Evolutionary conservation across 1,140 invertebrate species (phyloP), one percentile per base, ranked within the genome.

Genomic region (Panulirus ornatus): DNA sequence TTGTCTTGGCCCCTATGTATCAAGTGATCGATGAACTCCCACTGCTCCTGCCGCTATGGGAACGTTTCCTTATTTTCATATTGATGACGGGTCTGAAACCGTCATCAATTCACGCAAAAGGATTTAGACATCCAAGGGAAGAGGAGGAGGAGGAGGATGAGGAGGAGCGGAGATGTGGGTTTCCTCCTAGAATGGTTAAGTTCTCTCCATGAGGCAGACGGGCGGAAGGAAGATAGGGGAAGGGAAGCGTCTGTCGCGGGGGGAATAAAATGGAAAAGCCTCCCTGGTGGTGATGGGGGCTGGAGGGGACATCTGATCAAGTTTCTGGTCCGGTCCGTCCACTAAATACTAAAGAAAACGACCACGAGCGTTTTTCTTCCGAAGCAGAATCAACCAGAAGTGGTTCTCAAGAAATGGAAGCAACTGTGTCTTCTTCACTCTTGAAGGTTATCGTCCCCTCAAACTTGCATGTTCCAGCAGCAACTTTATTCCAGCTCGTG

Each of bases 91-190:
- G 14, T 47, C 66, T 14, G 27, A 44, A 44, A 75, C 66, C 3
- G 40, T 85, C 83, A 85, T 85, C 70, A 85, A 85, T 75, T 36
- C 66, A 34, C 44, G 70, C 75, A 75, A 85, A 75, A 51, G 42
- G 42, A 85, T 73, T n/a, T 47, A 85, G 34, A 42, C 51, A 58
- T 81, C 47, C 47, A 58, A 27, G 1, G 3, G 42, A 22, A 42
- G 8, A 27, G 5, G 40, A 44, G 19, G 27, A 6, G 71, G 71
- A 73, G 71, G 36, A 6, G 3, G 42, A 22, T 40, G 8, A 27
- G 5, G 40, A 44, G 19, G 27, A 6, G 71, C n/a, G n/a, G n/a
- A n/a, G 71, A 73, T 27, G 36, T 54, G 19, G 16, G 2, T 54
- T 54, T 19, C 2, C 19, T 19, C 19, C 2, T 19, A 14, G 19